phyloP scores from a whole-genome alignment of 2,797 vertebrate species.

The Danionella dracula region DNA sequence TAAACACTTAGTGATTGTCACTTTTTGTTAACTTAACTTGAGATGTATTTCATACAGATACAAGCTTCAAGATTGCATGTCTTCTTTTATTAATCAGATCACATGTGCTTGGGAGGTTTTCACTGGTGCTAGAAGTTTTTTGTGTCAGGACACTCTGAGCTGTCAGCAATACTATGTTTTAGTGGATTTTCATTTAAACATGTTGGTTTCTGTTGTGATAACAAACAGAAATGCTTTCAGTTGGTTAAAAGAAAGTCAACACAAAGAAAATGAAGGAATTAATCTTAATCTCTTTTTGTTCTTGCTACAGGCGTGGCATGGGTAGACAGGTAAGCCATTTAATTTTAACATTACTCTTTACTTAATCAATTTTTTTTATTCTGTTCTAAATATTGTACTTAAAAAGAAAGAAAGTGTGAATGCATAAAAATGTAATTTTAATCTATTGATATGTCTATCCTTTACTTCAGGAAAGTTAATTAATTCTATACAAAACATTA shows the following conservation, averaged over 20 bases:
- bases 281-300: constrained; percentile 1
- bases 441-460: too few relatives aligned
- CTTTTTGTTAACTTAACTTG: too few relatives aligned
- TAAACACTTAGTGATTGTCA: not conserved
- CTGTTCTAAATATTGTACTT: too few relatives aligned
- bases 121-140: constrained; percentile 22
- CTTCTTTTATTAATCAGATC: constrained; percentile 3
- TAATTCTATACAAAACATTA: too few relatives aligned
- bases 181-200: constrained; percentile 4
- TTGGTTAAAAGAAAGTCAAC: constrained; percentile 7
- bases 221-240: constrained; percentile 14
- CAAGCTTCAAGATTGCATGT: constrained; percentile 3
- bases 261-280: constrained; percentile 11
- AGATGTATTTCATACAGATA: too few relatives aligned
- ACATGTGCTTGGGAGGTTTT: not conserved
- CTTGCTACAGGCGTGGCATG: constrained; percentile 37
- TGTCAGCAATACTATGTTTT: constrained; percentile 3
- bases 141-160: constrained; percentile 30
- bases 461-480: too few relatives aligned
- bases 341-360: not conserved
- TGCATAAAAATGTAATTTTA: too few relatives aligned
- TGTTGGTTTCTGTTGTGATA: constrained; percentile 16
- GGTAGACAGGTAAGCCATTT: constrained; percentile 45
- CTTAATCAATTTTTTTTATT: not conserved
- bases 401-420: too few relatives aligned